Evolutionary conservation across 2,113 vertebrate genomes (phyloP), one percentile per base, ranked within the genome.

Genomic region (Poecilia latipinna): DNA sequence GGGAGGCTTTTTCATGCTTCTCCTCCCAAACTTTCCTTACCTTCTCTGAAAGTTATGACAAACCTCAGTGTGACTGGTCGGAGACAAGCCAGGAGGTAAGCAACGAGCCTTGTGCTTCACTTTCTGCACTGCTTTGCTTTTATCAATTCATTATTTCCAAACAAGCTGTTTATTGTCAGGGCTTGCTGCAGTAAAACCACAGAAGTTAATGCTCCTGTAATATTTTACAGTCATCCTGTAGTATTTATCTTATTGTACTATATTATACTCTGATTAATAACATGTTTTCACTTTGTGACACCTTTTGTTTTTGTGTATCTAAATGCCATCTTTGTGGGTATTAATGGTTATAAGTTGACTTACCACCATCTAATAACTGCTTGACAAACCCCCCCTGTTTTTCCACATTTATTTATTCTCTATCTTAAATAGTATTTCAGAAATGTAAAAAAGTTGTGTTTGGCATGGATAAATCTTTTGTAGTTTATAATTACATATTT

Each of bases 21-120:
- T 86, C 72, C 81, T 87, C 86, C 88, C 79, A 74, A 89, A 89
- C 77, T 88, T 88, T 87, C 80, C 77, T 65, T 85, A 83, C 71
- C 85, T 84, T 80, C 77, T 74, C 17, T 0, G 77, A 87, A 79
- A 90, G 84, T 82, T 83, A 84, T 88, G 91, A 82, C 51, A 75
- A 86, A 75, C 35, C 28, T 37, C 83, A 90, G 74, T 79, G 86
- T 75, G 86, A 42, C 81, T 69, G 70, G 48, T 70, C 76, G 61
- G 70, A 68, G 68, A 66, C 63, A 57, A 72, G 82, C 74, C 77
- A 86, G 29, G 71, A 92, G 91, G 91, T 92, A 91, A 86, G 90
- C 86, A 65, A 64, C 32, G 63, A n/a, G 42, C 11, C 75, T 11
- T 42, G 15, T 35, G 73, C 17, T 70, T 66, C 68, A 57, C 69